Evolutionary conservation across 2,888 invertebrate species (phyloP).

Genomic region (Lasioglossum calceatum): DNA sequence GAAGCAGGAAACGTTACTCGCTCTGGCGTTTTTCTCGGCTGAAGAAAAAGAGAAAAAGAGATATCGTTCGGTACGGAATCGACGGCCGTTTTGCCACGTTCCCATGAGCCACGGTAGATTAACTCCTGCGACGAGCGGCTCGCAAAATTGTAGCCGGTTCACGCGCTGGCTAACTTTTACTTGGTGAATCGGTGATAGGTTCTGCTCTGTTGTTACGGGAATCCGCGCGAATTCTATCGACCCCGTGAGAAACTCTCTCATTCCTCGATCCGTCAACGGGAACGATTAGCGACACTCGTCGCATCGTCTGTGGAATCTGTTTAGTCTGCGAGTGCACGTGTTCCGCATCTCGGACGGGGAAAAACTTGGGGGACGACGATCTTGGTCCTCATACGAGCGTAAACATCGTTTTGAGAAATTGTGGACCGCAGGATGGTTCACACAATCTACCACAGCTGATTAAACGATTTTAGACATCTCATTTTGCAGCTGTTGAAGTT

Average conservation of each 20-base stretch:
- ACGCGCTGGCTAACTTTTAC: conserved; percentile 59
- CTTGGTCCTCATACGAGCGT: neutral
- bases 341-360: neutral
- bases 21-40: conserved; percentile 1
- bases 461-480: neutral
- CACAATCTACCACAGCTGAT: neutral
- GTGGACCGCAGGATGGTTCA: neutral
- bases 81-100: conserved; percentile 38
- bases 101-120: conserved; percentile 64
- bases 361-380: too few species aligned
- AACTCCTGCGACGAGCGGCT: conserved; percentile 54
- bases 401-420: neutral
- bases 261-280: neutral
- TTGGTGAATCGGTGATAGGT: conserved; percentile 40
- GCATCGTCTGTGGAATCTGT: neutral
- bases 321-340: conserved; percentile 4
- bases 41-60: neutral
- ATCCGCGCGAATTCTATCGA: conserved; percentile 31
- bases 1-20: neutral
- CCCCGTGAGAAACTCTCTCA: conserved; percentile 61
- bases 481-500: neutral
- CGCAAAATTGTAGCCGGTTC: conserved; percentile 54
- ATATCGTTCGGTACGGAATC: conserved; percentile 15
- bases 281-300: conserved; percentile 9
- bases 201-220: conserved; percentile 27